Base-by-base conservation (phyloP, 2,888 invertebrate species). In the Creontiades dilutus region DNA sequence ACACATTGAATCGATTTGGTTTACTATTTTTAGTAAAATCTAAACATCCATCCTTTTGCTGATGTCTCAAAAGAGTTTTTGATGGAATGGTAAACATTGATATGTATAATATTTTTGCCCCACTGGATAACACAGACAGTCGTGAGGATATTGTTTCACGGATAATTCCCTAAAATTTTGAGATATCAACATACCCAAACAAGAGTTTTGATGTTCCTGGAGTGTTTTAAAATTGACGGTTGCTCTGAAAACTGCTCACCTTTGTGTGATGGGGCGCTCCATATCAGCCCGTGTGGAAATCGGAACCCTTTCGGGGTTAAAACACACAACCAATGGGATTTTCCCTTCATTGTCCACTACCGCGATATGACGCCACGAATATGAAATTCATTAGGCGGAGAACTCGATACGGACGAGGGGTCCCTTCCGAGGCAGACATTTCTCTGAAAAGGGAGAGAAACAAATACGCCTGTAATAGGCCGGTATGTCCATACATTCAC, bases 371-470 rank as follows among this genome's bases (percentile, higher is more conserved):
- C 9, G 68, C 68, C 68, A 23, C 68, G 68, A 68, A 68, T 68
- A 23, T 68, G 68, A 68, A 68, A 68, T 68, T 68, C 68, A 68
- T 68, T 68, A 68, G 68, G 68, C 27, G 19, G 68, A 68, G 68
- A 68, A 68, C 68, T 23, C 68, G 68, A 68, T 68, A 68, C 68
- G 68, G 27, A 23, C 12, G 68, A n/a, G 23, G 57, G 7, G 37
- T 7, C 57, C 68, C 0, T 27, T 68, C 27, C n/a, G 68, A 23
- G 27, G 68, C 61, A 27, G 68, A 68, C 23, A 27, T 61, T 61
- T 19, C 61, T 19, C 61, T 61, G 23, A 68, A 68, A 68, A 68
- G 23, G 23, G 23, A 0, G 7, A 23, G 13, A 68, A 68, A 68
- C 68, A 23, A 37, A 37, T 37, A 37, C 37, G 37, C 37, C 3